Evolutionary conservation across 2,888 invertebrate genomes (phyloP), one percentile per base, ranked within the genome.

Genomic region (Lycophotia porphyrea): DNA sequence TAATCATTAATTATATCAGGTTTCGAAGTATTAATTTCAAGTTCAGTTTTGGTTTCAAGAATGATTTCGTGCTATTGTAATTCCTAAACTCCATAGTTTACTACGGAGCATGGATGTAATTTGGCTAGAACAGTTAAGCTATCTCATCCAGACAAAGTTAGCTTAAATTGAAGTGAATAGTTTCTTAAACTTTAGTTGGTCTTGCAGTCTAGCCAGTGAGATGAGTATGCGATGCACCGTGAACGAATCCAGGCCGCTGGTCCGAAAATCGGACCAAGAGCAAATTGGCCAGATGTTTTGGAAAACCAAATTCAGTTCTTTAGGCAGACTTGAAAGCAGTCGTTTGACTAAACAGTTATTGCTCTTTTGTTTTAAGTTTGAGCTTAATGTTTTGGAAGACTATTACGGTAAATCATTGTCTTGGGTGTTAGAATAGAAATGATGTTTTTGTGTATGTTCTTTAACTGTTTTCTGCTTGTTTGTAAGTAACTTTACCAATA

Each of bases 81-180:
- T 78, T 63, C 21, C 31, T 39, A 27, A 68, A 68, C 34, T 52
- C 15, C 39, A 31, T 27, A 27, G 34, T 27, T 58, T n/a, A 47
- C 55, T 36, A 39, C 27, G 0, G 9, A 36, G 18, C 34, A 74
- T 49, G 39, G n/a, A 52, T 55, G 64, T 68, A 71, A 82, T 78
- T 81, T 68, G 31, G 36, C 67, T 64, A 42, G 68, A 74, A 71
- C 36, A 39, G 73, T 64, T 15, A 65, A 74, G 55, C 36, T 75
- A 49, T 65, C 55, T 72, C 47, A 66, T 58, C 42, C 58, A 66
- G 84, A 81, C 74, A 42, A 82, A 81, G 72, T 74, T 75, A 71
- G 60, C 65, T 58, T 67, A 75, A 84, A 84, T 84, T 84, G 71
- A 76, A 82, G 70, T 36, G 71, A 79, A 79, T 84, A 84, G 84